These are phyloP conservation scores for Merluccius polli DNA, from an alignment of 2,797 vertebrate genomes.

Conservation along the genomic window DNA sequence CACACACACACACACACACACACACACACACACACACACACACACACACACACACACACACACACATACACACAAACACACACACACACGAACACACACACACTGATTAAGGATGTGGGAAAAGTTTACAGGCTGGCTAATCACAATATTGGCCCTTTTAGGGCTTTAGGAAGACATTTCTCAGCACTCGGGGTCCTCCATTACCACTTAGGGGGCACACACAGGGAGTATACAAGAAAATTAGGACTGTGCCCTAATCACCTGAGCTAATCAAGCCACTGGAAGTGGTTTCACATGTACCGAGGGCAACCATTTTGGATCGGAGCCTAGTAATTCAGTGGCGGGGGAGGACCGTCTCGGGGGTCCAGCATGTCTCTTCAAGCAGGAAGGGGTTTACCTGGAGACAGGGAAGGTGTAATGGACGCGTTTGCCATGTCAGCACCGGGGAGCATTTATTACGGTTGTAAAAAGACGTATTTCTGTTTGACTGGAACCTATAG, in stretches of 20 bases:
- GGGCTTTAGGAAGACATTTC: constrained; percentile 74
- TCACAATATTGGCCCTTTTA: constrained; percentile 70
- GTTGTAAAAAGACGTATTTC: too few species aligned
- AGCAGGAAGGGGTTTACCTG: too few species aligned
- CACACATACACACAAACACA: constrained; percentile 23
- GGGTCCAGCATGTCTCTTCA: too few species aligned
- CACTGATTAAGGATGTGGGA: constrained; percentile 62
- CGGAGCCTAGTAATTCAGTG: constrained; percentile 30
- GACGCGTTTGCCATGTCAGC: too few species aligned
- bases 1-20: constrained; percentile 3
- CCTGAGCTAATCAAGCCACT: constrained; percentile 56
- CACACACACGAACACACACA: constrained; percentile 19
- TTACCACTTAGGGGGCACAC: constrained; percentile 44
- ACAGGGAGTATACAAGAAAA: constrained; percentile 30
- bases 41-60: constrained; percentile 10
- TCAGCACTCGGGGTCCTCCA: constrained; percentile 55
- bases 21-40: constrained; percentile 23
- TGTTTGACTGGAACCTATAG: too few species aligned
- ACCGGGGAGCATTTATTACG: too few species aligned
- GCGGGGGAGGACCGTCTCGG: too few species aligned
- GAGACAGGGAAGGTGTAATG: too few species aligned
- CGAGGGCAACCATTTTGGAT: constrained; percentile 47
- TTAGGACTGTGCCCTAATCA: constrained; percentile 38
- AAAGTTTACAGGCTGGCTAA: constrained; percentile 65
- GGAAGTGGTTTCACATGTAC: constrained; percentile 59